phyloP scores from a whole-genome alignment of 2,113 vertebrate species.

The Oryzias curvinotus region DNA sequence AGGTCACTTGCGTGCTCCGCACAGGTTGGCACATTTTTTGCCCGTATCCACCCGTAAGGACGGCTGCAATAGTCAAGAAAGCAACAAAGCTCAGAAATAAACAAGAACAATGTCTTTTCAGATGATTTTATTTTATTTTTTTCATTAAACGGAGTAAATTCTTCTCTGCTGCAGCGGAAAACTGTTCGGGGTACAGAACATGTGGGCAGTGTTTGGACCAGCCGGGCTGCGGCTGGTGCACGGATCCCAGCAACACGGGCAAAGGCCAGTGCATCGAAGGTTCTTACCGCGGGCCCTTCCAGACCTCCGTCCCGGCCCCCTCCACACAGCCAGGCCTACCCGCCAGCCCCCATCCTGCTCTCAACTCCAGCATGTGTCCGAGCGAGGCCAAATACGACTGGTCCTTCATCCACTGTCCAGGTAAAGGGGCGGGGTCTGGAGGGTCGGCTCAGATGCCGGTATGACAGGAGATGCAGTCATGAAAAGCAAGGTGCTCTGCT shows the following conservation, averaged over 20 bases:
- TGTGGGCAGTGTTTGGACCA: slow-evolving; percentile 94
- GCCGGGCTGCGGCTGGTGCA: slow-evolving; percentile 96
- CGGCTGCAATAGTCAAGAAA: too few species aligned
- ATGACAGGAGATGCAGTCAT: too few species aligned
- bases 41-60: too few species aligned
- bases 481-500: too few species aligned
- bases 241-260: slow-evolving; percentile 92
- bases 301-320: slow-evolving; percentile 73
- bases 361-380: slow-evolving; percentile 90
- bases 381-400: slow-evolving; percentile 86
- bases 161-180: slow-evolving; percentile 82
- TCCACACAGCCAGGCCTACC: slow-evolving; percentile 83
- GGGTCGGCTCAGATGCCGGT: too few species aligned
- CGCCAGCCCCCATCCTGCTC: slow-evolving; percentile 79
- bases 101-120: too few species aligned
- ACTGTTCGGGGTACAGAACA: slow-evolving; percentile 94
- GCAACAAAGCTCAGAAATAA: too few species aligned
- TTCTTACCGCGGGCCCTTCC: slow-evolving; percentile 88
- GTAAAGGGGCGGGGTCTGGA: slow-evolving; percentile 57
- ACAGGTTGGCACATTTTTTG: too few species aligned
- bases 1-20: too few species aligned
- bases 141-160: neutral
- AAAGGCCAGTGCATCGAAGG: slow-evolving; percentile 93
- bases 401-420: slow-evolving; percentile 97
- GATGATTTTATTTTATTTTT: neutral